phyloP scores from a whole-genome alignment of 2,797 vertebrate genomes.

The Kryptopterus vitreolus region DNA sequence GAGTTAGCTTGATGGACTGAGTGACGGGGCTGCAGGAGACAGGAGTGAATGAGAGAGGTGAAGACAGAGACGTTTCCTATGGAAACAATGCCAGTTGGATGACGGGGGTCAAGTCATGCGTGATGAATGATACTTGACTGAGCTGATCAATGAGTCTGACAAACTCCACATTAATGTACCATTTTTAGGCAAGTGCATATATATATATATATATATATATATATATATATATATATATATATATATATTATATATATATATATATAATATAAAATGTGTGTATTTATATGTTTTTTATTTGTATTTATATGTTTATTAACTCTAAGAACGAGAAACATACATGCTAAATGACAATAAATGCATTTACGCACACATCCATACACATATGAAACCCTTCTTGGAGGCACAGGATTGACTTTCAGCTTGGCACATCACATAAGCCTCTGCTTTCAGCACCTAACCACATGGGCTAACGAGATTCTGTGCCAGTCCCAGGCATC shows the following conservation, averaged over 20 bases:
- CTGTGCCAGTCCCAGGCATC: slow-evolving; percentile 24
- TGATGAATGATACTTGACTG: slow-evolving; percentile 36
- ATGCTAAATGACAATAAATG: slow-evolving; percentile 2
- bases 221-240: neutral
- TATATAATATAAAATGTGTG: too few species aligned
- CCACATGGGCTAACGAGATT: slow-evolving; percentile 48
- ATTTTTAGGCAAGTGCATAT: neutral
- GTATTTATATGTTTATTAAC: neutral
- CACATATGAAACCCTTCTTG: neutral
- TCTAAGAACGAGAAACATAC: neutral
- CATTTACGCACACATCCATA: neutral
- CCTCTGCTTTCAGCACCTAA: slow-evolving; percentile 45
- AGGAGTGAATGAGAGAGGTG: slow-evolving; percentile 15
- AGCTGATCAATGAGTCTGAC: neutral
- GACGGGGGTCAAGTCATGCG: slow-evolving; percentile 19
- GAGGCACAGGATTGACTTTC: slow-evolving; percentile 29
- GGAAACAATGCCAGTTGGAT: slow-evolving; percentile 33
- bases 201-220: neutral
- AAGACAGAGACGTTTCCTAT: slow-evolving; percentile 23
- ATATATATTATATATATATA: too few species aligned
- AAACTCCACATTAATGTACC: neutral
- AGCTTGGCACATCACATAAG: slow-evolving; percentile 27
- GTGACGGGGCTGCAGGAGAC: slow-evolving; percentile 33
- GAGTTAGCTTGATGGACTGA: slow-evolving; percentile 50
- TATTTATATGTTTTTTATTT: too few species aligned